A percentile compares a stretch with the other conserved stretches of the same genome.
These are phyloP conservation scores for Psittacara wagleri DNA, from an alignment of 2,113 vertebrate species.

Conservation along the genomic window DNA sequence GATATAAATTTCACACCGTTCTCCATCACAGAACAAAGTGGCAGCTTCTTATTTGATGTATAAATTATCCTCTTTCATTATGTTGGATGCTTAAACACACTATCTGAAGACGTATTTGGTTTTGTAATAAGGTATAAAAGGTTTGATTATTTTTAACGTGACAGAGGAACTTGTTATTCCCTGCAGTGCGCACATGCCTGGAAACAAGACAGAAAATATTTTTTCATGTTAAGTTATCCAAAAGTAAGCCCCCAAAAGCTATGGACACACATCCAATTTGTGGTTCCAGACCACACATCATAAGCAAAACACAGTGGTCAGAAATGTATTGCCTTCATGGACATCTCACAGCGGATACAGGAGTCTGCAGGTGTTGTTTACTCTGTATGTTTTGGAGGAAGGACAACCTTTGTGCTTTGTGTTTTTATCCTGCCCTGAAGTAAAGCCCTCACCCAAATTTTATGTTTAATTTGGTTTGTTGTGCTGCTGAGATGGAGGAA, in stretches of 20 bases:
- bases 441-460: neutral
- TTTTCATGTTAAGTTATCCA: neutral
- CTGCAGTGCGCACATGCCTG: neutral
- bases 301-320: neutral
- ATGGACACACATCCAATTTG: neutral
- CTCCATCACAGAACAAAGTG: constrained; percentile 3
- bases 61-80: constrained; percentile 24
- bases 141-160: neutral
- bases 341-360: neutral
- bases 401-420: neutral
- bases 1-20: neutral
- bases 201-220: neutral
- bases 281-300: neutral
- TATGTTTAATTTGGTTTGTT: neutral
- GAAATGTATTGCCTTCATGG: neutral
- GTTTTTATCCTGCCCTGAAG: neutral
- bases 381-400: neutral
- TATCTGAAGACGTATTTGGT: neutral
- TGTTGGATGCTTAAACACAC: neutral
- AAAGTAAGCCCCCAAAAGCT: neutral
- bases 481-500: neutral
- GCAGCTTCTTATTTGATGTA: constrained; percentile 9
- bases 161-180: neutral
- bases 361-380: neutral
- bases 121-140: neutral